These are phyloP conservation scores for Anarsia innoxiella DNA, from an alignment of 2,888 invertebrate genomes.

Conservation along the genomic window DNA sequence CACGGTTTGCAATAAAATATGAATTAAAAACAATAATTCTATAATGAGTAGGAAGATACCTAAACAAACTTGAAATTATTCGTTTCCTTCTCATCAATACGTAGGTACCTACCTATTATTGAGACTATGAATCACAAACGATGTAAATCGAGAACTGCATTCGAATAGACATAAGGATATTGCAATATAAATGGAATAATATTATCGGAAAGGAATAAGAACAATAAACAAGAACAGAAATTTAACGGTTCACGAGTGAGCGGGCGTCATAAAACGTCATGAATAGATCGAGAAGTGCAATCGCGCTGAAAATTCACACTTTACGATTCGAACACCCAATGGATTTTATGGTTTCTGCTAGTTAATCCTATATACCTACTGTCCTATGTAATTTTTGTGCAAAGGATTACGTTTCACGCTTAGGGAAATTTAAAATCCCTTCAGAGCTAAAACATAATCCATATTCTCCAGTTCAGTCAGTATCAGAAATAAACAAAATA, in stretches of 20 bases:
- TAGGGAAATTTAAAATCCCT: too few species aligned
- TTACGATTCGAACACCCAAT: constrained; percentile 48
- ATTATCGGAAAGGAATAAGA: constrained; percentile 17
- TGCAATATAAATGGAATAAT: constrained; percentile 8
- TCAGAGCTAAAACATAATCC: not conserved
- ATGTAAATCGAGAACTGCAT: too few species aligned
- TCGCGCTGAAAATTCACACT: constrained; percentile 43
- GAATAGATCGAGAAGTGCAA: constrained; percentile 43
- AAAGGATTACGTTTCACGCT: too few species aligned
- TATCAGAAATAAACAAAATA: constrained; percentile 23
- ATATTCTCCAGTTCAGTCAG: too few species aligned
- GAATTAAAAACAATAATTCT: too few species aligned
- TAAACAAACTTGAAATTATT: too few species aligned
- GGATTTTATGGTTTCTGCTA: constrained; percentile 36
- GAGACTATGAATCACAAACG: too few species aligned
- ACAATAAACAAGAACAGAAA: constrained; percentile 34
- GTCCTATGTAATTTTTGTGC: constrained; percentile 3
- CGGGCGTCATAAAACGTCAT: constrained; percentile 38
- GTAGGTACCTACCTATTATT: too few species aligned
- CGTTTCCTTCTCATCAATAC: too few species aligned
- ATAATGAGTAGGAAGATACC: too few species aligned
- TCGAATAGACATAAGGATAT: not conserved
- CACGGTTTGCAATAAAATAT: too few species aligned
- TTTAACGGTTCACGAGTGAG: constrained; percentile 31
- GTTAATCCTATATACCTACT: constrained; percentile 23